Base-by-base conservation (phyloP, 2,113 vertebrate genomes). In the Hiodon tergisus region DNA sequence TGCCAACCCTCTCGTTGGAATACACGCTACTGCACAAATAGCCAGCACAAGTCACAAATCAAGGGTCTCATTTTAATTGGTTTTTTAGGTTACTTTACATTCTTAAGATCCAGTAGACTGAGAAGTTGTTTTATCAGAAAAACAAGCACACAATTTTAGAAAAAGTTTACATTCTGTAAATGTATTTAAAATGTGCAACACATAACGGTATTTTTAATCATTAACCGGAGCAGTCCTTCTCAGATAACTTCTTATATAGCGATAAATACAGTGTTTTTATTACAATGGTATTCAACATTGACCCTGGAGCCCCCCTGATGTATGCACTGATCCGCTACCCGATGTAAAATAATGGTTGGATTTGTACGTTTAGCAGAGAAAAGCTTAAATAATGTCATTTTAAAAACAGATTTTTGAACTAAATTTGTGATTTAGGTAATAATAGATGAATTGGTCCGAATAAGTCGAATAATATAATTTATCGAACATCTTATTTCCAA, bases 121-220 rank as follows among this genome's bases (percentile, higher is more conserved):
- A 58, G 11, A 57, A 48, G 46, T 48, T 58, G 48, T 66, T 66
- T 66, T 54, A 70, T 31, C 51, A 67, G 46, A 69, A 69, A 69
- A 31, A 74, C 6, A 67, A 57, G 68, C 13, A 10, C 51, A 62
- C 57, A 61, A 69, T 51, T 55, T 60, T 76, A 68, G 13, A 76
- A 58, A 48, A 76, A 58, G 48, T 48, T 75, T 71, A 66, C 62
- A 74, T 74, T 78, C 17, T 69, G 67, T 68, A 78, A 63, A 67
- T 46, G 50, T 17, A 70, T 11, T 16, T 51, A 75, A 80, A 58
- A 46, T 71, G 69, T 71, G 54, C 69, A 71, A 71, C 69, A 71
- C 31, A 13, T 53, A 16, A 47, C 17, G 10, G 50, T 16, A 69
- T 4, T 53, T 3, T 11, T 46, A 14, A 48, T 66, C 31, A 11